Base-by-base conservation (phyloP, 1,140 invertebrate genomes). In the Cydia fagiglandana region DNA sequence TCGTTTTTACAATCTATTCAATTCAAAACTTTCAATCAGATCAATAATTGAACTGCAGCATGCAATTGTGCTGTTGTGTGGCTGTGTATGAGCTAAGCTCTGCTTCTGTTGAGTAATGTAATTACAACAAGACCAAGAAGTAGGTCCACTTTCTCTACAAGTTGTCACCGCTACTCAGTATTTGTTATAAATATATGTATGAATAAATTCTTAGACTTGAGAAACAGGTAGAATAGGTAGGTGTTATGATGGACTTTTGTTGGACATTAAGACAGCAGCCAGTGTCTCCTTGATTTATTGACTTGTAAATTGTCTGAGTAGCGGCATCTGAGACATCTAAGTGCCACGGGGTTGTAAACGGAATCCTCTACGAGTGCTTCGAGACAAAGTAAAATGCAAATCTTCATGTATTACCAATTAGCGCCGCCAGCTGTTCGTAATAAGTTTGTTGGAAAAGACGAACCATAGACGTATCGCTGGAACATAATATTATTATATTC, bases 381-480 rank as follows among this genome's bases (percentile, higher is more conserved):
- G 66, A 85, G 86, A 87, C 88, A 88, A 89, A 89, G 88, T 88
- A 89, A 90, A 90, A 91, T 91, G 89, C 88, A 89, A 91, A 91
- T 90, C 83, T 84, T 88, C 88, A 89, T 90, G 88, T 91, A 91
- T 91, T 90, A 88, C 86, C 86, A 91, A 91, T 91, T 90, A 91
- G 88, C 80, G 76, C 76, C 76, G 28, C 64, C 76, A 30, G 45
- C 66, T 70, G 66, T n/a, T 38, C 10, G 30, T 66, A 38, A 17
- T 70, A 70, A 70, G 66, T n/a, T 38, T 70, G 64, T 68, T 38
- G 15, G 38, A 38, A 70, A 38, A 9, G n/a, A 38, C 64, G 56
- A 61, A 24, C 56, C 56, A 61, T 24, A 61, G 20, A 61, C 56
- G 20, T 61, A 61, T 61, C 56, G 17, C 17, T 61, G n/a, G n/a